A percentile compares a stretch with the other conserved stretches of the same genome.
phyloP scores from a whole-genome alignment of 2,113 vertebrate genomes.

The Equus quagga region DNA sequence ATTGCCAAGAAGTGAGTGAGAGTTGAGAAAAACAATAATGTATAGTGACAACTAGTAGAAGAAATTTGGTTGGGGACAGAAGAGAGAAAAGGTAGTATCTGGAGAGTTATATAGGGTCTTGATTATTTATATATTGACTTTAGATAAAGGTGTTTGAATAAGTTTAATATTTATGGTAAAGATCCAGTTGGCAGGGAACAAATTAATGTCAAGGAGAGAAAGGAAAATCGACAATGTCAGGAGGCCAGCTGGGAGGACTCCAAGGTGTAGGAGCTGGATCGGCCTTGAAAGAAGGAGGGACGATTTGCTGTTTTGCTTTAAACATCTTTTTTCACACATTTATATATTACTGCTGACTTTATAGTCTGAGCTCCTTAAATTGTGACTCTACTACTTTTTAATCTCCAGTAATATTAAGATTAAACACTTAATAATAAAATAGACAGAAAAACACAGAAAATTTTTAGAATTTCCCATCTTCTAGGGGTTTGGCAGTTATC shows the following conservation, averaged over 20 bases:
- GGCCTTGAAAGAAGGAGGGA: neutral
- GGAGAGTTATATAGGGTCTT: neutral
- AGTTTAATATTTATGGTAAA: neutral
- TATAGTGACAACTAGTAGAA: neutral
- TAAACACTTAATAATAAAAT: neutral
- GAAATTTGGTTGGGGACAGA: neutral
- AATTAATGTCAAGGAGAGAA: neutral
- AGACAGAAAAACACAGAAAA: neutral
- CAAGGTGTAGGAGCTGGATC: neutral
- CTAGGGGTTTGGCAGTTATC: neutral
- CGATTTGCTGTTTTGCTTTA: neutral
- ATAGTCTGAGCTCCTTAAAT: neutral
- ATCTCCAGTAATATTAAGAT: neutral
- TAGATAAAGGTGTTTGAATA: neutral
- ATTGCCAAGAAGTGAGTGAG: neutral
- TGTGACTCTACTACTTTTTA: neutral
- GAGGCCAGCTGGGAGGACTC: neutral
- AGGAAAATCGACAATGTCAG: neutral
- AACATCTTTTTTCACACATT: neutral
- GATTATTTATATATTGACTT: neutral
- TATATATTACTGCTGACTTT: neutral
- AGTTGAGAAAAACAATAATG: neutral
- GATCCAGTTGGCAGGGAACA: neutral
- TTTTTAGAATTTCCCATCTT: neutral
- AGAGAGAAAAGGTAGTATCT: neutral